A percentile compares a stretch with the other conserved stretches of the same genome.
phyloP scores from a whole-genome alignment of 2,113 vertebrate genomes.

The Sylvia atricapilla region DNA sequence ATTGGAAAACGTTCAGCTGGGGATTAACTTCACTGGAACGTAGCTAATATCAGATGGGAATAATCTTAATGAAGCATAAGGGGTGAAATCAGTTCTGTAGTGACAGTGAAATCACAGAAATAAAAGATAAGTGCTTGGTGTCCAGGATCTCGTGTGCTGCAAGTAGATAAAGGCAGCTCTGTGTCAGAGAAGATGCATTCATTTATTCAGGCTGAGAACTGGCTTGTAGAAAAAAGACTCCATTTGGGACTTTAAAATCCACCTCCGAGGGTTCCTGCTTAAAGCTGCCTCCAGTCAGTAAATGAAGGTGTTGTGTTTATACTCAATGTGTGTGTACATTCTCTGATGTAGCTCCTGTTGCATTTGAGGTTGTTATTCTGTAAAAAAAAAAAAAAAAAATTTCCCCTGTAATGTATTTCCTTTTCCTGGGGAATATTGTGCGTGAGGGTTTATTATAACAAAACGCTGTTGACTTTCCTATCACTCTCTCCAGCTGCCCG shows the following conservation, averaged over 20 bases:
- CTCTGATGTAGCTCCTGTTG: not conserved
- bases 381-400: not conserved
- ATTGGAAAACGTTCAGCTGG: not conserved
- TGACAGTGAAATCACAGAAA: constrained; percentile 17
- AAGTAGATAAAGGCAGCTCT: not conserved
- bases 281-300: not conserved
- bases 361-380: not conserved
- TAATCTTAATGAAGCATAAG: not conserved
- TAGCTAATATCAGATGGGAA: constrained; percentile 17
- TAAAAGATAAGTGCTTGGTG: not conserved
- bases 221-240: not conserved
- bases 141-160: not conserved
- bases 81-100: constrained; percentile 8
- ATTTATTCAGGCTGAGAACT: not conserved
- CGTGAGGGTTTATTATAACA: not conserved
- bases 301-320: not conserved
- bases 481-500: not conserved
- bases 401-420: not conserved
- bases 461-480: not conserved
- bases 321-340: not conserved
- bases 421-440: not conserved
- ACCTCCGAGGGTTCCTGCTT: not conserved
- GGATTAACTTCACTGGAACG: not conserved
- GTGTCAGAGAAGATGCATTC: not conserved
- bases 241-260: not conserved